These are phyloP conservation scores for Mergus octosetaceus DNA, from an alignment of 2,797 vertebrate species.

Conservation along the genomic window DNA sequence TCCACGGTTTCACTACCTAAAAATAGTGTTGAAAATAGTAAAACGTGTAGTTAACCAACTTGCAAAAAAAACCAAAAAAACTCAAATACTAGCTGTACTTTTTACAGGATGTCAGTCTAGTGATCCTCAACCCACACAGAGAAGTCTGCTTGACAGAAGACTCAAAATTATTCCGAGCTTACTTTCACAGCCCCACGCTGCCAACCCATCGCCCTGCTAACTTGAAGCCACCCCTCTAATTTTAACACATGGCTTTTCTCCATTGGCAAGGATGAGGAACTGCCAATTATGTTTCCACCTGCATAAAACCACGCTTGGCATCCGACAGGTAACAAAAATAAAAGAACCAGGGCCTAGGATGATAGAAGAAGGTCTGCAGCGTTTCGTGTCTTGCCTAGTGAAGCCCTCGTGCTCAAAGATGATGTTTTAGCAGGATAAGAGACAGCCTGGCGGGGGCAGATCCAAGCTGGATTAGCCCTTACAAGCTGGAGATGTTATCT, in stretches of 20 bases:
- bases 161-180: not conserved
- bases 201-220: not conserved
- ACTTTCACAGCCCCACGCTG: not conserved
- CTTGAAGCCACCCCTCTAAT: not conserved
- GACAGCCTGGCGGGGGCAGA: not conserved
- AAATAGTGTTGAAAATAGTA: not conserved
- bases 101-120: not conserved
- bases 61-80: not conserved
- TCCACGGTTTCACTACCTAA: not conserved
- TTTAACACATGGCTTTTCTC: not conserved
- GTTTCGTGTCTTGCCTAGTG: not conserved
- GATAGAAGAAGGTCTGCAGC: rapidly evolving
- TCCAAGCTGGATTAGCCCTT: not conserved
- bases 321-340: not conserved
- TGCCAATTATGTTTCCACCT: not conserved
- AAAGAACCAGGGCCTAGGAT: not conserved
- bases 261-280: not conserved
- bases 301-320: not conserved
- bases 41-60: not conserved
- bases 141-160: not conserved
- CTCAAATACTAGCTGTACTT: not conserved
- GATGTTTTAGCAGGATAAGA: not conserved
- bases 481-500: not conserved
- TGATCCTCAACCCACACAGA: not conserved
- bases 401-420: not conserved